Percentiles rank a stretch among this genome's conserved stretches.
These are phyloP conservation scores for Brachyopa scutellaris DNA, from an alignment of 2,888 invertebrate species.

Conservation along the genomic window DNA sequence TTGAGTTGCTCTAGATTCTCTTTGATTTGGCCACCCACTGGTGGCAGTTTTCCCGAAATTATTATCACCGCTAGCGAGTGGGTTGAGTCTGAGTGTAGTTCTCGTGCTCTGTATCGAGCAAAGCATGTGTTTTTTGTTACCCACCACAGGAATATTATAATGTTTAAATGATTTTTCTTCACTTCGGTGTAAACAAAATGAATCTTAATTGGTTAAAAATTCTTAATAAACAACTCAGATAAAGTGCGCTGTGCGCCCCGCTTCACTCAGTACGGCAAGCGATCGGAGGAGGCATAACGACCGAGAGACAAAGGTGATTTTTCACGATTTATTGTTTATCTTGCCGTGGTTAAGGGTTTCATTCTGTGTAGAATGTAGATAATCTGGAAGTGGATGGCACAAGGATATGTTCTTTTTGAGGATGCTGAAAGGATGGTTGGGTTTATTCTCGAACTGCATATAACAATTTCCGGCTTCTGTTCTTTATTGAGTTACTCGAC, in stretches of 20 bases:
- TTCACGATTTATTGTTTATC: conserved; percentile 46
- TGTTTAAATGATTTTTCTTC: conserved; percentile 78
- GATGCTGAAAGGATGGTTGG: conserved; percentile 29
- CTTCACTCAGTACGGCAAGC: conserved; percentile 31
- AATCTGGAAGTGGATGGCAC: neutral
- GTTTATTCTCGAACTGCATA: conserved; percentile 33
- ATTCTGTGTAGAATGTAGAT: too few relatives aligned
- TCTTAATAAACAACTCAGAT: conserved; percentile 64
- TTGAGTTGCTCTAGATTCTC: conserved; percentile 46
- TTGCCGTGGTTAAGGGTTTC: neutral
- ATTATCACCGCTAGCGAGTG: neutral
- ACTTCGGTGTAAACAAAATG: conserved; percentile 75
- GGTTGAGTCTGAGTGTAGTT: neutral
- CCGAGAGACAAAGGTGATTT: conserved; percentile 60
- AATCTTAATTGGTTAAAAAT: conserved; percentile 68
- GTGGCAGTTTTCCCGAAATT: conserved; percentile 44
- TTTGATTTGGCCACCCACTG: conserved; percentile 61
- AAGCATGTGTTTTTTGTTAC: conserved; percentile 82
- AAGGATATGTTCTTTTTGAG: conserved; percentile 40
- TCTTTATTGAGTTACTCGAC: conserved; percentile 39
- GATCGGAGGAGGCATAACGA: conserved; percentile 44
- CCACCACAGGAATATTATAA: conserved; percentile 80
- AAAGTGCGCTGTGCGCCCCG: conserved; percentile 65
- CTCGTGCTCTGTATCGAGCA: neutral
- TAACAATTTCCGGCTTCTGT: conserved; percentile 52